Conservation (phyloP, 2,113 vertebrate genomes). For the Rhodinocichla rosea region DNA sequence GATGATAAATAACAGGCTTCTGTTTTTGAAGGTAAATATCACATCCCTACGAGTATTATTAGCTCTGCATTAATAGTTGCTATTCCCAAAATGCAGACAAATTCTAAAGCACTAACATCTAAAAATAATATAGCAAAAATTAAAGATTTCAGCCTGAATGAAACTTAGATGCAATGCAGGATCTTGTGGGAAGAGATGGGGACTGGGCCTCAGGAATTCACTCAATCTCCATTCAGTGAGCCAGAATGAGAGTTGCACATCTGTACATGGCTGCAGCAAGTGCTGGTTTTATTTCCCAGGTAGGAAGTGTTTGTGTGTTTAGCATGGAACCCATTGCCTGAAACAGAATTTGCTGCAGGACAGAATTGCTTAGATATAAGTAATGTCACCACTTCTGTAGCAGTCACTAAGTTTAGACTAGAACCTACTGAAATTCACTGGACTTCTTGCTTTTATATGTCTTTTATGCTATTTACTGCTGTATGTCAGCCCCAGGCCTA, state of each 20-base stretch:
- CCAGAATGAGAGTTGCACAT: background rate
- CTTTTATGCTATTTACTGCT: background rate
- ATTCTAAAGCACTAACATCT: background rate
- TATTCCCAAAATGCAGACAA: background rate
- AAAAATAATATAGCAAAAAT: background rate
- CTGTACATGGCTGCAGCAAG: background rate
- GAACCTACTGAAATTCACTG: background rate
- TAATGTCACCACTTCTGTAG: background rate
- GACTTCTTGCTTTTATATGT: background rate
- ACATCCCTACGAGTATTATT: background rate
- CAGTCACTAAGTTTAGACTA: background rate
- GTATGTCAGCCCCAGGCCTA: background rate
- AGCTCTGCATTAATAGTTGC: background rate
- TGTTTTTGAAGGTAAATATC: background rate
- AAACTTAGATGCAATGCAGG: background rate
- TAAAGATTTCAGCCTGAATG: background rate
- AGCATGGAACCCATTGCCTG: background rate
- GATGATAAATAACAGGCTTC: background rate
- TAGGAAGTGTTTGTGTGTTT: background rate
- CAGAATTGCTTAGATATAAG: background rate
- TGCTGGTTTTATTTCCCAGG: background rate
- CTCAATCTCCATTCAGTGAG: rapidly evolving
- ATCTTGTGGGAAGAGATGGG: background rate
- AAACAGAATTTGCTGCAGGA: background rate
- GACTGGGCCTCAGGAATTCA: background rate